Percentiles rank a stretch among this genome's conserved stretches.
phyloP scores from a whole-genome alignment of 2,888 invertebrate species.

The Nemurella pictetii region DNA sequence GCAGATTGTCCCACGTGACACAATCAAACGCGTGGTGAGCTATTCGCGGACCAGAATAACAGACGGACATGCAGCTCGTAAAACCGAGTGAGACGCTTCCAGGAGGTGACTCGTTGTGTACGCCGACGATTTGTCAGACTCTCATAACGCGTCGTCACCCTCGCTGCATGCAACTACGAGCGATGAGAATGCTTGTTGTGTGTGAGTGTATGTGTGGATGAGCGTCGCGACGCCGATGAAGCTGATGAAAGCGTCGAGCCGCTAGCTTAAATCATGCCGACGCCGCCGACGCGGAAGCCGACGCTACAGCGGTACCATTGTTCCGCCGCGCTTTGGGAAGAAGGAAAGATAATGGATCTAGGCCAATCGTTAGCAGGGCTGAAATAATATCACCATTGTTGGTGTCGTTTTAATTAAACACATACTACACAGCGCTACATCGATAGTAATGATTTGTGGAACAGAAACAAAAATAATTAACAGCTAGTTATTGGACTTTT shows the following conservation, averaged over 20 bases:
- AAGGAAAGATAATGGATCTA: not conserved
- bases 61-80: not conserved
- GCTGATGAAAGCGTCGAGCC: no score
- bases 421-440: not conserved
- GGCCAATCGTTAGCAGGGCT: not conserved
- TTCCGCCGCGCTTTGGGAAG: not conserved
- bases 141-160: not conserved
- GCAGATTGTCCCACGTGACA: no score
- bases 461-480: slow-evolving; percentile 17
- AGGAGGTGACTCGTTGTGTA: not conserved
- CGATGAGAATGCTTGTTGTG: not conserved
- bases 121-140: not conserved
- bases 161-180: not conserved
- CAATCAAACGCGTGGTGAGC: no score
- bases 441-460: slow-evolving; percentile 8
- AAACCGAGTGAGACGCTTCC: not conserved
- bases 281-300: not conserved
- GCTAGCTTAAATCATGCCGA: no score
- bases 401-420: slow-evolving; percentile 11
- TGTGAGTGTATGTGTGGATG: not conserved
- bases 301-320: not conserved
- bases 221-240: not conserved
- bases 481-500: slow-evolving; percentile 19
- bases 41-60: not conserved
- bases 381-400: slow-evolving; percentile 6